These are phyloP conservation scores for Bugulina stolonifera DNA, from an alignment of 2,888 invertebrate genomes.

Conservation along the genomic window DNA sequence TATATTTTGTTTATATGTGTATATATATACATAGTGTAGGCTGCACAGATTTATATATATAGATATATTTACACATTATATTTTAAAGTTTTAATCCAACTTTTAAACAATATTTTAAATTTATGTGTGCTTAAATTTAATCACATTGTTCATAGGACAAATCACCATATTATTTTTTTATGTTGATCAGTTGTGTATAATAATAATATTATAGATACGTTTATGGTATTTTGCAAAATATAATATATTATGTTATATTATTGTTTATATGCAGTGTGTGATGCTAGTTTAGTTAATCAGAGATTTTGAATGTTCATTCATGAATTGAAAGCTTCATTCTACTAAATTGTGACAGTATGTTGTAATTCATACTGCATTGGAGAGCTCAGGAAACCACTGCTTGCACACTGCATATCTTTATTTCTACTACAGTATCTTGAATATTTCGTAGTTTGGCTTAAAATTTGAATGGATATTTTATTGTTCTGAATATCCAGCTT, in stretches of 20 bases:
- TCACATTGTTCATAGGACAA: slow-evolving; percentile 20
- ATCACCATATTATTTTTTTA: slow-evolving; percentile 24
- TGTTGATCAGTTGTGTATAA: background rate
- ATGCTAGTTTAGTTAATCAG: background rate
- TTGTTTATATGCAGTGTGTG: background rate
- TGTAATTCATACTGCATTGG: background rate
- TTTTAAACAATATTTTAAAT: too few relatives aligned
- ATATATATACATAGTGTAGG: too few relatives aligned
- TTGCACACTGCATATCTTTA: background rate
- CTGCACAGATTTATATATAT: too few relatives aligned
- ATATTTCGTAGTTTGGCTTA: too few relatives aligned
- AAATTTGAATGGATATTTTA: too few relatives aligned
- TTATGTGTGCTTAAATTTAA: background rate
- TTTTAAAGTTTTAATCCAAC: too few relatives aligned
- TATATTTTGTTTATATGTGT: background rate
- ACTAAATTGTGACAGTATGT: background rate
- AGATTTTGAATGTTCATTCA: too few relatives aligned
- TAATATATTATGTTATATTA: background rate
- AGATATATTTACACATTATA: too few relatives aligned
- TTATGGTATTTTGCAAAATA: background rate
- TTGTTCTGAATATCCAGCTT: too few relatives aligned
- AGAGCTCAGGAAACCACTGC: background rate
- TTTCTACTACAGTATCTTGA: too few relatives aligned
- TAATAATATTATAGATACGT: background rate
- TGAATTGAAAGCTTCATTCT: background rate